Base-by-base conservation (phyloP, 2,888 invertebrate species). In the Ferrisia virgata region DNA sequence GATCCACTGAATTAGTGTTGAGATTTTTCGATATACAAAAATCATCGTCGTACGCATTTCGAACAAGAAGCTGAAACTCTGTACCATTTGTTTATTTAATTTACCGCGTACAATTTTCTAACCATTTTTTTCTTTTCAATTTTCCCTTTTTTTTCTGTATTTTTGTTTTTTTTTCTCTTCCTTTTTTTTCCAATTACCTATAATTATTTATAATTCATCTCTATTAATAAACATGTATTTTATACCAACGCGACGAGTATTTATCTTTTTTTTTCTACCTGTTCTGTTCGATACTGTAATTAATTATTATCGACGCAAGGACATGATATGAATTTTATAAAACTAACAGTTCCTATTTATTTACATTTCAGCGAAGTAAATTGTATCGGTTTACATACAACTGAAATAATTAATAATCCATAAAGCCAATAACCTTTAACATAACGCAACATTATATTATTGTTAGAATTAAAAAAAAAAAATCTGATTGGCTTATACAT, bases 91-190 rank as follows among this genome's bases (percentile, higher is more conserved):
- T 39, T 4, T 31, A 0, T 28, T 81, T 43, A 40, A 39, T 43
- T 40, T 82, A 72, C 64, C 58, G 81, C 43, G 43, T 58, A 39
- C 39, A 64, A 39, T 64, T 82, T 82, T 53, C 25, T 28, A 31
- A 53, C 53, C 81, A 81, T 28, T 81, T 47, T 47, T 81, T 15
- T 81, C n/a, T n/a, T n/a, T n/a, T n/a, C n/a, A n/a, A n/a, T n/a
- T n/a, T n/a, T n/a, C n/a, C 53, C 81, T 58, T 28, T 81, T 47
- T 47, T 81, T 15, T 81, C 39, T n/a, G 9, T 22, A 33, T 79
- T 79, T 43, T 43, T 39, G 18, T n/a, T 22, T 22, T 1, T 39
- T 18, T 8, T 72, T 31, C 31, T 31, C 31, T 72, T 31, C 18
- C 36, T 76, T 78, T 39, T 78, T 39, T 78, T 39, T 43, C 11